Percentiles rank a stretch among this genome's conserved stretches.
These are phyloP conservation scores for Ammodramus savannarum DNA, from an alignment of 2,113 vertebrate genomes.

Conservation along the genomic window DNA sequence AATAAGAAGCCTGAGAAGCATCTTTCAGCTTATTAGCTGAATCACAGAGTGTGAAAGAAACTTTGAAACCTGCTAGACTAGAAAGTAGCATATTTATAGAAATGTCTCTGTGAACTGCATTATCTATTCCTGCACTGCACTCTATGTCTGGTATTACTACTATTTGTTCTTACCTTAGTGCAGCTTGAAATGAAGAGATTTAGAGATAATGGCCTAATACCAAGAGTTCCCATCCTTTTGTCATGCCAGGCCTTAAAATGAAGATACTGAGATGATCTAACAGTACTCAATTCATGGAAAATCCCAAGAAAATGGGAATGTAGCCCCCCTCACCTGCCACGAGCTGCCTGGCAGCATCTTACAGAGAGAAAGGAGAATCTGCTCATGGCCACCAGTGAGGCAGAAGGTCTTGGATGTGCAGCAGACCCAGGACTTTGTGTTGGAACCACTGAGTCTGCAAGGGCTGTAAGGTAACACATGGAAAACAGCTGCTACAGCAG, in stretches of 20 bases:
- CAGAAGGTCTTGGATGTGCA: background rate
- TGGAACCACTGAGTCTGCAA: background rate
- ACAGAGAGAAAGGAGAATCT: background rate
- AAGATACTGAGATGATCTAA: background rate
- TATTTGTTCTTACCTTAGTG: constrained; percentile 23
- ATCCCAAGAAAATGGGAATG: background rate
- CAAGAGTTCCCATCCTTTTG: background rate
- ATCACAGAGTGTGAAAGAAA: constrained; percentile 63
- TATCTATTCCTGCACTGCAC: background rate
- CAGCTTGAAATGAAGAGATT: background rate
- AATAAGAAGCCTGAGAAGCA: constrained; percentile 47
- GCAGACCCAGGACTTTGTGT: background rate
- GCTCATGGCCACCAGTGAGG: background rate
- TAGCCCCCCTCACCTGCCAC: background rate
- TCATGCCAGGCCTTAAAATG: background rate
- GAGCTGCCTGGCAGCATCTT: background rate
- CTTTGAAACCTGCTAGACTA: constrained; percentile 62
- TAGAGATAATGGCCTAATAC: background rate
- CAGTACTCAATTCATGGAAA: background rate
- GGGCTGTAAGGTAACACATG: background rate
- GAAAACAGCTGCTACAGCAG: background rate
- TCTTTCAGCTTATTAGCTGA: constrained; percentile 66
- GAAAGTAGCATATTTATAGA: constrained; percentile 58
- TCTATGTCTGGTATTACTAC: background rate
- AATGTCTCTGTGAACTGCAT: background rate